Percentiles rank a stretch among this genome's conserved stretches.
phyloP scores from a whole-genome alignment of 2,888 invertebrate genomes.

The Eutolmus rufibarbis region DNA sequence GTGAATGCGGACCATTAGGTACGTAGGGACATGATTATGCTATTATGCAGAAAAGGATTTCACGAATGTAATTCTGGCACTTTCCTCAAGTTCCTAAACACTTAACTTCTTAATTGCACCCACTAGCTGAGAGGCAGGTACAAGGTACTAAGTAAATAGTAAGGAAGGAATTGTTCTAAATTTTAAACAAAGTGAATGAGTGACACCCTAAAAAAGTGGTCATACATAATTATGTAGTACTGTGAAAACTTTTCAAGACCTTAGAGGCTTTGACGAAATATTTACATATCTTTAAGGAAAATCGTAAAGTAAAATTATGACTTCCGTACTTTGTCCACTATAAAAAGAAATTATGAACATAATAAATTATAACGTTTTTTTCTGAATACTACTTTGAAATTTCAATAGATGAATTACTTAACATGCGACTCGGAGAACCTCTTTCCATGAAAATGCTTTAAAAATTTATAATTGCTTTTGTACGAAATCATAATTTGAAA shows the following conservation, averaged over 20 bases:
- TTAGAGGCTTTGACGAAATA: background rate
- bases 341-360: no score
- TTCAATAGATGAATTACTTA: no score
- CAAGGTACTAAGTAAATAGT: background rate
- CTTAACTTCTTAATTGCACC: background rate
- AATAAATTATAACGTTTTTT: no score
- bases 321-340: background rate
- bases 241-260: no score
- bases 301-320: background rate
- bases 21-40: background rate
- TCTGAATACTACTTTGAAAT: no score
- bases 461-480: no score
- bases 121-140: background rate
- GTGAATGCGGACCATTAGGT: background rate
- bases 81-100: background rate
- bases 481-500: no score
- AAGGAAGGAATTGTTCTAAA: background rate
- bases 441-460: no score
- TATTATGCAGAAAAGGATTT: background rate
- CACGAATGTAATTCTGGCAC: background rate
- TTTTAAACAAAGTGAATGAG: background rate
- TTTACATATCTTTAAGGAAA: background rate
- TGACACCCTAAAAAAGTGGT: background rate
- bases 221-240: background rate
- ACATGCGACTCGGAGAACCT: no score